Percentiles rank a stretch among this genome's conserved stretches.
phyloP scores from a whole-genome alignment of 2,113 vertebrate genomes.

The Dromaius novaehollandiae region DNA sequence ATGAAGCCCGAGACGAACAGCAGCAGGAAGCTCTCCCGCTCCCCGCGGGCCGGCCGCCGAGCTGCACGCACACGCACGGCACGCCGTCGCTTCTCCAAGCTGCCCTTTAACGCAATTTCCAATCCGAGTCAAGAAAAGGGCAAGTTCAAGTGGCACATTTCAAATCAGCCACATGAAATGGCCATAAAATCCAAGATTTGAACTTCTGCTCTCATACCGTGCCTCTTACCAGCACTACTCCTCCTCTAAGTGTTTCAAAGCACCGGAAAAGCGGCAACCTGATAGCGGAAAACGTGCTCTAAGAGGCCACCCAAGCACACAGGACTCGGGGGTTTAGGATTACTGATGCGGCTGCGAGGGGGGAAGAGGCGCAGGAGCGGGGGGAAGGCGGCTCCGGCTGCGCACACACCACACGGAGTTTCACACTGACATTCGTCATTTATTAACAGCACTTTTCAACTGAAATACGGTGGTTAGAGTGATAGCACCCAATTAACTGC shows the following conservation, averaged over 20 bases:
- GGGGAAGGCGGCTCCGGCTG: too few relatives aligned
- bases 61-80: not conserved
- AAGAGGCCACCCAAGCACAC: not conserved
- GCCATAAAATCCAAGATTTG: not conserved
- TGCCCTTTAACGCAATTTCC: not conserved
- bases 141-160: not conserved
- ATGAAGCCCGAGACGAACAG: not conserved
- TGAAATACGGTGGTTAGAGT: not conserved
- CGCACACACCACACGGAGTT: not conserved
- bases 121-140: not conserved
- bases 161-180: accelerated
- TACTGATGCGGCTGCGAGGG: not conserved
- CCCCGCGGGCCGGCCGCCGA: not conserved
- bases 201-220: not conserved
- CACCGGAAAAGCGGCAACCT: not conserved
- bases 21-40: not conserved
- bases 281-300: not conserved
- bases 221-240: accelerated
- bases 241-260: not conserved
- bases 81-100: not conserved
- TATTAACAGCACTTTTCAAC: not conserved
- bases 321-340: not conserved
- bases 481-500: conserved; percentile 47
- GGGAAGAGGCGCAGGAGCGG: not conserved
- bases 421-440: not conserved